These are phyloP conservation scores for Nannospalax galili DNA, from an alignment of 2,113 vertebrate genomes.

Conservation along the genomic window DNA sequence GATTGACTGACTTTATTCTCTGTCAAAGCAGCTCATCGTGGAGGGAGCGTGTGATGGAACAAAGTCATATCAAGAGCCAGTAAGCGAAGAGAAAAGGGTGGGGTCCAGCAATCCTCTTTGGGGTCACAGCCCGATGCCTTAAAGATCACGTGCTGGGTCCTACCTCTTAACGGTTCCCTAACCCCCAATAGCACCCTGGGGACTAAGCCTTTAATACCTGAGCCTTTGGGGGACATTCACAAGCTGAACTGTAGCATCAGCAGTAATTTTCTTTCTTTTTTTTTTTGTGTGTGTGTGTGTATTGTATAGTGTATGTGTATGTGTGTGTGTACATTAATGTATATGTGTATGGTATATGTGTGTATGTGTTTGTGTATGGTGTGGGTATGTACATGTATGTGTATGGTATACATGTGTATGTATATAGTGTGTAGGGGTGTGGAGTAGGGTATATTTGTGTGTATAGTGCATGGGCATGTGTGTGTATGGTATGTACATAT, in stretches of 20 bases:
- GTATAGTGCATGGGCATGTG: no score
- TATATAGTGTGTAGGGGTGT: no score
- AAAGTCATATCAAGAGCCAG: neutral
- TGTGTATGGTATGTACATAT: no score
- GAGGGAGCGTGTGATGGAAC: neutral
- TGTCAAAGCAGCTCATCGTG: neutral
- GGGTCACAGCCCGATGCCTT: neutral
- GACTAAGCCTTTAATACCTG: neutral
- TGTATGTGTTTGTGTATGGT: no score
- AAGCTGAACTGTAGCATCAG: neutral
- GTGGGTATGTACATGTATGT: no score
- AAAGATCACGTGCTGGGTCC: no score
- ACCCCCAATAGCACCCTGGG: no score
- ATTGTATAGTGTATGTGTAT: no score
- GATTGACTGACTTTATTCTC: neutral
- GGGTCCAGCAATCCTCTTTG: neutral
- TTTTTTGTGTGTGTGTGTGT: neutral
- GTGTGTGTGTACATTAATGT: no score
- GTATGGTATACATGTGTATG: no score
- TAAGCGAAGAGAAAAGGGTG: neutral
- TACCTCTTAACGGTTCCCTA: neutral
- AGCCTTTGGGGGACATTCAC: neutral
- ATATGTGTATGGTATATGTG: no score
- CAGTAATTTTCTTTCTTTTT: conserved; percentile 31
- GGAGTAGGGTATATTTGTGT: no score